Conservation (phyloP, 2,888 invertebrate species). For the Pandemis corylana region DNA sequence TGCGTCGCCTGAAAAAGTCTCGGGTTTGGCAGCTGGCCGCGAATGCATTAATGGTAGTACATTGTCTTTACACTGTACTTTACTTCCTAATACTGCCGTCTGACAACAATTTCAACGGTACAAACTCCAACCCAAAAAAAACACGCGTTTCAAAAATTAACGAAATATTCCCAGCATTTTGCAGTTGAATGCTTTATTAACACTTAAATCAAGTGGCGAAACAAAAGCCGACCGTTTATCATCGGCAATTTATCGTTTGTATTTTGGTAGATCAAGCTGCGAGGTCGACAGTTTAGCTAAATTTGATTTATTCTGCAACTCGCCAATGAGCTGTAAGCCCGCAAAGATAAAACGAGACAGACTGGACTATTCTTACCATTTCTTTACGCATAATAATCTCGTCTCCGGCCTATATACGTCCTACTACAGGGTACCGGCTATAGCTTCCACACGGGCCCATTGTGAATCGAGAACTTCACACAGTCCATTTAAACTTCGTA, state of each 20-base stretch:
- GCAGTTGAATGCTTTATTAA: slow-evolving; percentile 41
- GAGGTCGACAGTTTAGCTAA: slow-evolving; percentile 56
- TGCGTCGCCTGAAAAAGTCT: too few species aligned
- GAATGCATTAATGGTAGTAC: too few species aligned
- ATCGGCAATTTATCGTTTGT: slow-evolving; percentile 47
- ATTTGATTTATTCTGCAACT: slow-evolving; percentile 66
- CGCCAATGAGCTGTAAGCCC: slow-evolving; percentile 59
- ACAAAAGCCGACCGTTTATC: slow-evolving; percentile 39
- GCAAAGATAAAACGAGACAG: slow-evolving; percentile 50
- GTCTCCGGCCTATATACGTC: too few species aligned
- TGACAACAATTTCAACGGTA: too few species aligned
- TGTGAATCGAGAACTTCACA: too few species aligned
- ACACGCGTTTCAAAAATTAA: neutral
- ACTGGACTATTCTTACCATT: neutral
- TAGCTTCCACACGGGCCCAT: too few species aligned
- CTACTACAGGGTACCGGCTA: too few species aligned
- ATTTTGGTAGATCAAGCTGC: slow-evolving; percentile 48
- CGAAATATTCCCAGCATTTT: slow-evolving; percentile 6
- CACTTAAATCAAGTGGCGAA: slow-evolving; percentile 43
- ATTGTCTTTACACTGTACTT: too few species aligned
- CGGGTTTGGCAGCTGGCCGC: too few species aligned
- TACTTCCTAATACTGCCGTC: too few species aligned
- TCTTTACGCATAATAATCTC: too few species aligned
- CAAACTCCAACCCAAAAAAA: neutral
- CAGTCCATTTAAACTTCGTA: too few species aligned